Evolutionary conservation across 1,140 invertebrate species (phyloP), one percentile per base, ranked within the genome.

Genomic region (Penaeus chinensis): DNA sequence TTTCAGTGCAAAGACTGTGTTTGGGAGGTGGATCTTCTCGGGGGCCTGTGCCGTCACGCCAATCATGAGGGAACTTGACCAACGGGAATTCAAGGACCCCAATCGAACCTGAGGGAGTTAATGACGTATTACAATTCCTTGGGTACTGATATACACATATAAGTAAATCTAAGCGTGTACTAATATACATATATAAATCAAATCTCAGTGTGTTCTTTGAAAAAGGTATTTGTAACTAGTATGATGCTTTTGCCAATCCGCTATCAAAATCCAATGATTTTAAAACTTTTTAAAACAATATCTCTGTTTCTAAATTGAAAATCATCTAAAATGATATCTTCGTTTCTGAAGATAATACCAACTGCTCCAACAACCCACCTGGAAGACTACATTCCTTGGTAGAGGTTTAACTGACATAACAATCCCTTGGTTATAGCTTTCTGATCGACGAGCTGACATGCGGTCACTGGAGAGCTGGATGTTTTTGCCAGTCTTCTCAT

Each of bases 11-110:
- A 97, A 92, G 22, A 96, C 95, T 62, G 95, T 95, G 5, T 95
- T 92, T 32, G 96, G 96, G 84, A 96, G 90, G 84, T 91, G 93
- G 16, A 94, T 93, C 87, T 94, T 94, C 82, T 96, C 95, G 0
- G 95, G 95, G n/a, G 93, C 93, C 22, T 94, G 93, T 78, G 94
- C 94, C 10, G 96, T 93, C 0, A 97, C 94, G 7, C 96, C 96
- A 85, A 96, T 93, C 82, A 95, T 94, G 5, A 97, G 92, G 2
- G 95, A 96, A 0, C 96, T 96, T 66, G 95, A 95, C 96, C 96
- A 97, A 79, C 94, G 93, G 74, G 94, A 92, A 91, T 96, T 96
- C 5, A 96, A 90, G 69, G 95, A 94, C 85, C 96, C 96, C 79
- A 97, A 93, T 91, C 94, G 94, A 19, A 97, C 93, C 94, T 96